phyloP scores from a whole-genome alignment of 2,113 vertebrate genomes.

The Phylloscopus trochiloides region DNA sequence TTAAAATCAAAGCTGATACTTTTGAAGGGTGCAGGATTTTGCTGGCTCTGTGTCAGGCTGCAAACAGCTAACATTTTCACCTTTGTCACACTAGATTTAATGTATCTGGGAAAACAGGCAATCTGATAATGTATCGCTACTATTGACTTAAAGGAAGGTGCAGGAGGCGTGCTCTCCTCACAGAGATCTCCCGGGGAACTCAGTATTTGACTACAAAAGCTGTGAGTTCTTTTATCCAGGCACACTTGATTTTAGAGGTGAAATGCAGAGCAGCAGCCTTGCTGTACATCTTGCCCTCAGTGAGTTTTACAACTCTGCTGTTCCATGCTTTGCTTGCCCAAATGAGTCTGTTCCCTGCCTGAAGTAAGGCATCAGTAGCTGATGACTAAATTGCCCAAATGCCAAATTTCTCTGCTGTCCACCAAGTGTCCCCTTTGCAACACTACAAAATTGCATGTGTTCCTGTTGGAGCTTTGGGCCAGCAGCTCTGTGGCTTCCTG shows the following conservation, averaged over 20 bases:
- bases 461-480: background rate
- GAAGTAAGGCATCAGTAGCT: background rate
- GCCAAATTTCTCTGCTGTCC: background rate
- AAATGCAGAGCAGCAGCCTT: background rate
- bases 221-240: background rate
- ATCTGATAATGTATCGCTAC: slow-evolving; percentile 28
- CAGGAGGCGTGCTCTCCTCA: background rate
- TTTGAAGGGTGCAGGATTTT: background rate
- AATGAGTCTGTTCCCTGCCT: background rate
- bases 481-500: background rate
- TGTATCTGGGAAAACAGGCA: slow-evolving; percentile 19
- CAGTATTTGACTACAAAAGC: slow-evolving; percentile 38
- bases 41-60: background rate
- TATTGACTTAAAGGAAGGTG: slow-evolving; percentile 34
- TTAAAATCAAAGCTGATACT: slow-evolving; percentile 33
- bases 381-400: background rate
- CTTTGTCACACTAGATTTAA: slow-evolving; percentile 19
- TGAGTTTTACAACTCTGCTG: background rate
- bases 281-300: background rate
- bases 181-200: background rate
- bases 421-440: background rate
- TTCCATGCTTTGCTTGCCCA: background rate
- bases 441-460: rapidly evolving
- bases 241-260: slow-evolving; percentile 6
- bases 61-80: slow-evolving; percentile 17